Evolutionary conservation across 2,888 invertebrate species (phyloP), one percentile per base, ranked within the genome.

Genomic region (Sericinus montela): DNA sequence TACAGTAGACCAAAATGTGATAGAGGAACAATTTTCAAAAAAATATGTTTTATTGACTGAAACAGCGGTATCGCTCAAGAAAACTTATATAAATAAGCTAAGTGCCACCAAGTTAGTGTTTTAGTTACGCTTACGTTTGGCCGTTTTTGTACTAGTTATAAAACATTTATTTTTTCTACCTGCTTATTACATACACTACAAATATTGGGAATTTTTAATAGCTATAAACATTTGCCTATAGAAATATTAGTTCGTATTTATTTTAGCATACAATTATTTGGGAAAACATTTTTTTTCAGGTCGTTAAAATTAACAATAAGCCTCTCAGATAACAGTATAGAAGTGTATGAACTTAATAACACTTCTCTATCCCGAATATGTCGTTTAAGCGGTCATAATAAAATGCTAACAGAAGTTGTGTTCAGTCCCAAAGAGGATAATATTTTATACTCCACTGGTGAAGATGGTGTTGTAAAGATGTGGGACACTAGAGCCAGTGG

Each of bases 401-500:
- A 89, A 38, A 63, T 75, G 1, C 71, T 92, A 6, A 82, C 90
- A 0, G 92, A 91, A 44, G 77, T 92, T 7, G 91, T 90, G 56
- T 93, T 92, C 65, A 90, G 90, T 62, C 86, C 87, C 0, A 80
- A 75, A 13, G 90, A 92, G 44, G 89, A 88, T 43, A 78, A 91
- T 65, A 73, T 92, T 37, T 58, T 94, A 15, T 93, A 92, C 63
- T 90, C 91, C 0, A 86, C 90, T 0, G 91, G 90, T 0, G 74
- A 77, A 36, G 90, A 92, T 67, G 92, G 93, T 0, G 57, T 70
- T 15, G 78, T 94, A 25, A 91, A 89, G 60, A 66, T 92, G 43
- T 93, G 92, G 90, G 94, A 94, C 69, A 80, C 91, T 1, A 77
- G 94, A 63, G 76, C 81, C 0, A 84, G 90, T 47, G 88, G 79